These are phyloP conservation scores for Melanostoma scalare DNA, from an alignment of 2,888 invertebrate species.

Conservation along the genomic window DNA sequence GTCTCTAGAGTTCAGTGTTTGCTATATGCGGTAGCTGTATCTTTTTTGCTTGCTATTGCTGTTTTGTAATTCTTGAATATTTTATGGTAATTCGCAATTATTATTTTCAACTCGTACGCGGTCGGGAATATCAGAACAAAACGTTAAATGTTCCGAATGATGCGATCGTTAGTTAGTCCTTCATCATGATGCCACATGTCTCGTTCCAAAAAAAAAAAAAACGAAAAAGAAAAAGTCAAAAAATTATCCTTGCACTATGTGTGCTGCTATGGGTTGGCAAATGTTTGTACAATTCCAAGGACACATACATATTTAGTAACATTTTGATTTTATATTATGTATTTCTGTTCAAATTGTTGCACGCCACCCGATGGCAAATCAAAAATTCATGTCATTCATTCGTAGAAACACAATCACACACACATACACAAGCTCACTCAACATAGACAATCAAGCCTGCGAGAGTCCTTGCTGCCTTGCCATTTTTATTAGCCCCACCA, in stretches of 20 bases:
- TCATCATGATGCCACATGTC: not conserved
- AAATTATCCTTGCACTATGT: conserved; percentile 17
- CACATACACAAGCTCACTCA: conserved; percentile 22
- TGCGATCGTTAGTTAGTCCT: conserved; percentile 44
- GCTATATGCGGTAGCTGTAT: conserved; percentile 11
- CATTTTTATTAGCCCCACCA: conserved; percentile 53
- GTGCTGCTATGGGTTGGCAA: conserved; percentile 23
- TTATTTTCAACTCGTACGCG: conserved; percentile 68
- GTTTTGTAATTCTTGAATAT: conserved; percentile 62
- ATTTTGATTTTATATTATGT: conserved; percentile 55
- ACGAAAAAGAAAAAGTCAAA: too few relatives aligned
- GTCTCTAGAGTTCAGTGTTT: not conserved
- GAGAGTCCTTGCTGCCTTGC: conserved; percentile 48
- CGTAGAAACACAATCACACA: not conserved
- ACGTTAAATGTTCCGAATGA: conserved; percentile 58
- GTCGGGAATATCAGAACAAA: conserved; percentile 60
- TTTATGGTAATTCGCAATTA: conserved; percentile 69
- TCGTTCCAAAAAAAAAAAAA: not conserved
- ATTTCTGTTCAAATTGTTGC: conserved; percentile 54
- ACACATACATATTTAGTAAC: conserved; percentile 55
- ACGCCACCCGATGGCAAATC: conserved; percentile 54
- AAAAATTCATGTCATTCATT: conserved; percentile 62
- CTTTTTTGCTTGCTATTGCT: conserved; percentile 41
- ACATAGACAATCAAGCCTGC: not conserved
- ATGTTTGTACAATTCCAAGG: conserved; percentile 56